Evolutionary conservation across 2,113 vertebrate genomes (phyloP), one percentile per base, ranked within the genome.

Genomic region (Mustela nigripes): DNA sequence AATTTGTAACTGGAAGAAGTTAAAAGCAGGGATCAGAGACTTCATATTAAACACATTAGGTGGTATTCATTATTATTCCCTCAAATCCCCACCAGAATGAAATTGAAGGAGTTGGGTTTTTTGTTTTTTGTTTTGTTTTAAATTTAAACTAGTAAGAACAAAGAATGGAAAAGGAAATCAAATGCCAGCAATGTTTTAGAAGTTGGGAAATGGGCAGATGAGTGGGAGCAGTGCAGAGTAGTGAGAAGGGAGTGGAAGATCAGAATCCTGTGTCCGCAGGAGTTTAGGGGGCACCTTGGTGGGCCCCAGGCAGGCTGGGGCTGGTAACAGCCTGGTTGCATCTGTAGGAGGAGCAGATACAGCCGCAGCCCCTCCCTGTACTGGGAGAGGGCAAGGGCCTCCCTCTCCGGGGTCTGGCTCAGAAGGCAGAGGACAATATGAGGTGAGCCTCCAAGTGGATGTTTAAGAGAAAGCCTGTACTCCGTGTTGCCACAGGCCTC

Each of bases 401-500:
- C n/a, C 36, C 48, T 62, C 2, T 9, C 5, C 2, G 0, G 36
- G 2, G 56, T 69, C 0, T 8, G 2, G 14, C 67, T 76, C 36
- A 3, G 65, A 31, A 3, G 16, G 18, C 7, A 1, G 24, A 14
- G 26, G 1, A 16, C 28, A 60, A 2, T 26, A 62, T 0, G 24
- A 62, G 60, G 10, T 26, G 24, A 62, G 11, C 60, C 74, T 83
- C 76, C 33, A 31, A 60, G 39, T 3, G 7, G 36, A 14, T 65
- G 36, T 33, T 82, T 36, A 7, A 26, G 0, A 2, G 56, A 8
- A 33, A 86, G 36, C 83, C 14, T 39, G 2, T 53, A 71, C 19
- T 36, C 15, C 5, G 11, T 14, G 22, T 15, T 15, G 73, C 19
- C 5, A 10, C 0, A 4, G 50, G 58, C 22, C 58, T 42, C 4